Evolutionary conservation across 2,888 invertebrate species (phyloP).

Genomic region (Emmelina monodactyla): DNA sequence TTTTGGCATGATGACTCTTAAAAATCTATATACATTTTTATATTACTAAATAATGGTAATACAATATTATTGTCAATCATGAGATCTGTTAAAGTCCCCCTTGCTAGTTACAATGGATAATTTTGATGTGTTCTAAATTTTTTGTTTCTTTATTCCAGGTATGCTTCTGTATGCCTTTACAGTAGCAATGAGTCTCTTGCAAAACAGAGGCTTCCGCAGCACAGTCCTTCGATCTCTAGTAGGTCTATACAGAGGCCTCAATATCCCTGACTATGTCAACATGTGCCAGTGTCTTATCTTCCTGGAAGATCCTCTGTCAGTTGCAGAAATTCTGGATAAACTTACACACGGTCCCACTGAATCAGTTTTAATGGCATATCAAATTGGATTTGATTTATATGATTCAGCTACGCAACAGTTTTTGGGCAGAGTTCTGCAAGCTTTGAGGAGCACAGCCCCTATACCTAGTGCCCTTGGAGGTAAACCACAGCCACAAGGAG

Average conservation of each 20-base stretch:
- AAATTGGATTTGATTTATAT: constrained; percentile 98
- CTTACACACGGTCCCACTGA: constrained; percentile 81
- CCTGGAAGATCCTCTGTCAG: constrained; percentile 91
- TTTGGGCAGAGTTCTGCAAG: constrained; percentile 84
- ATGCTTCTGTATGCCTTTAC: constrained; percentile 96
- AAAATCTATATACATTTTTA: too few species aligned
- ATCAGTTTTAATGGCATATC: constrained; percentile 94
- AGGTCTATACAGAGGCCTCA: constrained; percentile 85
- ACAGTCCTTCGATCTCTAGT: constrained; percentile 89
- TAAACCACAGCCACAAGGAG: constrained; percentile 75
- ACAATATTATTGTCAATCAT: too few species aligned
- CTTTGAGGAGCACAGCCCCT: constrained; percentile 82
- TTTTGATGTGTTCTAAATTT: too few species aligned
- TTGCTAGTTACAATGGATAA: too few species aligned
- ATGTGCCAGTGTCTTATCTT: constrained; percentile 99
- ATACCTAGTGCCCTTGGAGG: constrained; percentile 79
- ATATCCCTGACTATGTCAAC: constrained; percentile 95
- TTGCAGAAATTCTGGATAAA: constrained; percentile 92
- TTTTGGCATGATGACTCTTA: too few species aligned
- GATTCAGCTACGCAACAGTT: constrained; percentile 99
- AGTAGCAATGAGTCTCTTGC: constrained; percentile 95
- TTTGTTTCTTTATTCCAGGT: constrained; percentile 41
- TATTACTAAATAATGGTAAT: too few species aligned
- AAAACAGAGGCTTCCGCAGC: constrained; percentile 92
- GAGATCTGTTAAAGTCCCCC: too few species aligned